A percentile compares a stretch with the other conserved stretches of the same genome.
phyloP scores from a whole-genome alignment of 2,113 vertebrate genomes.

The Varanus komodoensis region DNA sequence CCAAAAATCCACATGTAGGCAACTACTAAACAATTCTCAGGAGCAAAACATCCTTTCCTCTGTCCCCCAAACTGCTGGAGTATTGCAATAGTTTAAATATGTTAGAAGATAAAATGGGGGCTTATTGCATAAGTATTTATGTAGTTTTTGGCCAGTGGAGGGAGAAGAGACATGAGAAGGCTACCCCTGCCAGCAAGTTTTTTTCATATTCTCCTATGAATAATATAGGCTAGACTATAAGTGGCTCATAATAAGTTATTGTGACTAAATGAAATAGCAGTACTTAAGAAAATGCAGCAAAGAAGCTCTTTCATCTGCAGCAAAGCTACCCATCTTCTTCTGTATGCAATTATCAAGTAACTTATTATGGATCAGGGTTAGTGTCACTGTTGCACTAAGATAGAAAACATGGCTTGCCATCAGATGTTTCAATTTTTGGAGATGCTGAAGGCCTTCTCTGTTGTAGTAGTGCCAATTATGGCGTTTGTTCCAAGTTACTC shows the following conservation, averaged over 20 bases:
- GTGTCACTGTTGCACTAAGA: neutral
- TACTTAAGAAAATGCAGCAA: no score
- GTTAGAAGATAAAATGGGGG: neutral
- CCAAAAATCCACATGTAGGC: neutral
- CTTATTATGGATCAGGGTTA: no score
- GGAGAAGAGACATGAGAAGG: neutral
- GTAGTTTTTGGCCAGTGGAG: neutral
- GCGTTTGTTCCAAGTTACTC: neutral
- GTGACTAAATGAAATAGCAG: no score
- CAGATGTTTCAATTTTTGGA: neutral
- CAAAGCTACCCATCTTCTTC: no score
- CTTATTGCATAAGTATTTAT: neutral
- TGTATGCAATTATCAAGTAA: neutral
- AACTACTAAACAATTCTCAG: constrained; percentile 16
- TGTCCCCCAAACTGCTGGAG: neutral
- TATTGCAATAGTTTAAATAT: neutral
- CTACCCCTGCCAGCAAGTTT: neutral
- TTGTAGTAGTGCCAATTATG: neutral
- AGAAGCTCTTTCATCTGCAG: no score
- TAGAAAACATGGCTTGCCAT: neutral
- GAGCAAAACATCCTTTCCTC: constrained; percentile 13
- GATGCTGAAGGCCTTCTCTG: neutral
- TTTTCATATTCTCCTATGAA: neutral
- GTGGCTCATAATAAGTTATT: neutral
- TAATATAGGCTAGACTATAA: neutral